Conservation (phyloP, 2,888 invertebrate species). For the Blastobasis lacticolella region DNA sequence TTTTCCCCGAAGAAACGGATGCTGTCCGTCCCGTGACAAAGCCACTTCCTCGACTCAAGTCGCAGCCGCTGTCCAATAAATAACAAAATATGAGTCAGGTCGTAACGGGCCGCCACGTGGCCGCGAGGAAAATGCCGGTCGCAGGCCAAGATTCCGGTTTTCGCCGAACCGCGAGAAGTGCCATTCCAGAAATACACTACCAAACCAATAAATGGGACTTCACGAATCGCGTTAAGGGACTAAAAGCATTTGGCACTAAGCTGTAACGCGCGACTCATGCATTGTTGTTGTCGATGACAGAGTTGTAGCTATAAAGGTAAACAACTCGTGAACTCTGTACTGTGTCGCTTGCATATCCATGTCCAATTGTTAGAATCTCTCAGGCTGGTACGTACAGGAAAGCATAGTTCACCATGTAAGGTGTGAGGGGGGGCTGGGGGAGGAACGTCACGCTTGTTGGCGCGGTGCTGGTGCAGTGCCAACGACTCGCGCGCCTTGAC, state of each 20-base stretch:
- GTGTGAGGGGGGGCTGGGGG: neutral
- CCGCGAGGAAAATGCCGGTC: constrained; percentile 21
- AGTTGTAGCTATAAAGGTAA: neutral
- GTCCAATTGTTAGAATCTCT: neutral
- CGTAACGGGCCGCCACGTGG: constrained; percentile 26
- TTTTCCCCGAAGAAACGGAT: neutral
- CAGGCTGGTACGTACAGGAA: neutral
- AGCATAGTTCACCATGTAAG: neutral
- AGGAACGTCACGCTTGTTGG: constrained; percentile 17
- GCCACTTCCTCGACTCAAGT: constrained; percentile 6
- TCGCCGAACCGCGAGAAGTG: constrained; percentile 31
- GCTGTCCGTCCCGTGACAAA: constrained; percentile 14
- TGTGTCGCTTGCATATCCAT: neutral
- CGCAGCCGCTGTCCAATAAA: constrained; percentile 3
- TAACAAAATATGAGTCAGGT: constrained; percentile 29
- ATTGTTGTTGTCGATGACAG: neutral
- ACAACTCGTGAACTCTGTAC: neutral
- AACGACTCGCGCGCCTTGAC: constrained; percentile 62
- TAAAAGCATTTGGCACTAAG: neutral
- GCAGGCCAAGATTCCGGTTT: constrained; percentile 44
- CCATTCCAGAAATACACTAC: constrained; percentile 28
- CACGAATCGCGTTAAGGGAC: constrained; percentile 14
- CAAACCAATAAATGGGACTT: constrained; percentile 26
- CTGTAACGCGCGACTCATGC: neutral
- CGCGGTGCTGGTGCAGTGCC: constrained; percentile 52